A percentile compares a stretch with the other conserved stretches of the same genome.
phyloP scores from a whole-genome alignment of 2,113 vertebrate genomes.

The Pangasianodon gigas region DNA sequence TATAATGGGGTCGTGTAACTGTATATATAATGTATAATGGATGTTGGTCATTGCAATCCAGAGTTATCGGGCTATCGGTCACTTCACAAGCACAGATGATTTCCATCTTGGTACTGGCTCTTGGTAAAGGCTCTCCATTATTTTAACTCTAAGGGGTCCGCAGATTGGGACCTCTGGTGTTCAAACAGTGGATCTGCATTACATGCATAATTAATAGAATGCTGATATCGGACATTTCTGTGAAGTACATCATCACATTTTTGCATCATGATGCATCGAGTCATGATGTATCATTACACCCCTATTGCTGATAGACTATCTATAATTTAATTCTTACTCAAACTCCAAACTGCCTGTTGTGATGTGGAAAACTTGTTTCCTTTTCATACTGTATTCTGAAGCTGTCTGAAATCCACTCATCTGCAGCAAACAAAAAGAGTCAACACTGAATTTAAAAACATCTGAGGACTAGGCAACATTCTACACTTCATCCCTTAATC shows the following conservation, averaged over 20 bases:
- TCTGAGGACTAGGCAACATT: neutral
- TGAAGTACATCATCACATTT: no score
- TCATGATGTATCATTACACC: no score
- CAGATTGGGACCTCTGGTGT: neutral
- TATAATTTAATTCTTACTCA: constrained; percentile 77
- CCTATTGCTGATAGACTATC: neutral
- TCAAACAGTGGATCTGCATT: neutral
- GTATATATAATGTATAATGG: neutral
- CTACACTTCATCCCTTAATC: neutral
- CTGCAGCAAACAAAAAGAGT: constrained; percentile 64
- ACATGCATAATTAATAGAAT: neutral
- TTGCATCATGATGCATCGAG: neutral
- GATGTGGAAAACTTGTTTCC: constrained; percentile 94
- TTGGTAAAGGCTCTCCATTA: neutral
- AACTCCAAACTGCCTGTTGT: constrained; percentile 97
- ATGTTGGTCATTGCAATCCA: neutral
- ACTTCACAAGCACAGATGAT: neutral
- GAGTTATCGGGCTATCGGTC: neutral
- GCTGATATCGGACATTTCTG: neutral
- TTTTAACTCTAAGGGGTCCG: neutral
- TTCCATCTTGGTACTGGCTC: neutral
- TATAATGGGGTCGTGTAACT: neutral
- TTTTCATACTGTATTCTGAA: constrained; percentile 89
- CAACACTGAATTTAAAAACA: neutral
- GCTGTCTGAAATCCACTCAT: constrained; percentile 93